Base-by-base conservation (phyloP, 2,797 vertebrate species). In the Phaenicophaeus curvirostris region DNA sequence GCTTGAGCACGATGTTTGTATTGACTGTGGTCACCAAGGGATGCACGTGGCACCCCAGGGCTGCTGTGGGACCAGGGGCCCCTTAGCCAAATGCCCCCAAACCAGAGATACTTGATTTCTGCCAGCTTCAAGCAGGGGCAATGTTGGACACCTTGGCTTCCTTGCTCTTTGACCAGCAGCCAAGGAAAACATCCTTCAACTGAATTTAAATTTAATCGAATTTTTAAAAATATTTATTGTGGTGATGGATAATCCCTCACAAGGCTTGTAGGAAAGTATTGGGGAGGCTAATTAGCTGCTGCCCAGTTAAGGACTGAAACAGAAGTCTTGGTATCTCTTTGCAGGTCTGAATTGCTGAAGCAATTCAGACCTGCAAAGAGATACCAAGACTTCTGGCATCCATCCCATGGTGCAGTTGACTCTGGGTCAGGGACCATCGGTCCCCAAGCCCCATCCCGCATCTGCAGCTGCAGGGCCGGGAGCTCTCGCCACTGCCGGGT, bases 381-480 rank as follows among this genome's bases (percentile, higher is more conserved):
- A n/a, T n/a, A n/a, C n/a, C n/a, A n/a, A n/a, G n/a, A n/a, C n/a
- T n/a, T 14, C 35, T 53, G 44, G 6, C 33, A 6, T 10, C 53
- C 1, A 2, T 35, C 19, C 62, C 5, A 0, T 19, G 54, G 25
- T 27, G 66, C 3, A 1, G 9, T 6, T 67, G 23, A 28, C 21
- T 80, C 59, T 21, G 44, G 11, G 24, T 53, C 4, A 1, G 71
- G 42, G 59, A 68, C 33, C 6, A 1, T 53, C 3, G 3, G 42
- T 39, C 3, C 44, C 50, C 19, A 41, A 1, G 15, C 2, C 15
- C 19, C 7, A 3, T 62, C 42, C 15, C 11, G 2, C 2, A 1
- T 37, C n/a, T 46, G 12, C 21, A 21, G 5, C n/a, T 11, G 4
- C 0, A 0, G 23, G 14, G 31, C 20, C 5, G 2, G 54, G 39